These are phyloP conservation scores for Trichomycterus rosablanca DNA, from an alignment of 2,113 vertebrate genomes.

Conservation along the genomic window DNA sequence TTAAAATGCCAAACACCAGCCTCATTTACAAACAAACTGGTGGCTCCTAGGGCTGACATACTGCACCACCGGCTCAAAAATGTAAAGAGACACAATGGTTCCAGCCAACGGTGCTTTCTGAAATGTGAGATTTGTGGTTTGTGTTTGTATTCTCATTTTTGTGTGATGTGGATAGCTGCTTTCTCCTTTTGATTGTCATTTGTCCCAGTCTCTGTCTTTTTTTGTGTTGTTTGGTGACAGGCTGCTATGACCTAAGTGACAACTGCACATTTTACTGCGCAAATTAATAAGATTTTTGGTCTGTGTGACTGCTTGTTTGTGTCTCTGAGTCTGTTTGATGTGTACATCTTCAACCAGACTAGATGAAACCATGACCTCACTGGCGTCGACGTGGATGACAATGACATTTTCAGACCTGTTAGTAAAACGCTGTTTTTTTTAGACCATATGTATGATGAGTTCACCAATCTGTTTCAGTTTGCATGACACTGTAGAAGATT, in stretches of 20 bases:
- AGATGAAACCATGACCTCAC: slow-evolving; percentile 58
- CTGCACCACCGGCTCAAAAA: neutral
- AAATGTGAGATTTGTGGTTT: neutral
- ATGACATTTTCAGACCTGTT: slow-evolving; percentile 61
- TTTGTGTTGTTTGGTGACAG: slow-evolving; percentile 10
- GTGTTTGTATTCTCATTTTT: slow-evolving; percentile 20
- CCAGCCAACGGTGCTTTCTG: slow-evolving; percentile 1
- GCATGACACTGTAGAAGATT: slow-evolving; percentile 29
- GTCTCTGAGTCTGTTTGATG: slow-evolving; percentile 48
- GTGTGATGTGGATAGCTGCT: slow-evolving; percentile 20
- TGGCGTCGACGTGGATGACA: slow-evolving; percentile 52
- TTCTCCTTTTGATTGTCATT: slow-evolving; percentile 19
- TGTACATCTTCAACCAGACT: slow-evolving; percentile 41
- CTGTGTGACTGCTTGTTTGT: too few relatives aligned
- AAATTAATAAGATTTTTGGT: too few relatives aligned
- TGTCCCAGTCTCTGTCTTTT: slow-evolving; percentile 13
- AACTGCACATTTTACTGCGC: slow-evolving; percentile 10
- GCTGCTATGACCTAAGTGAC: slow-evolving; percentile 28
- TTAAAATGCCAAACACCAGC: neutral
- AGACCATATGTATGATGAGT: slow-evolving; percentile 54
- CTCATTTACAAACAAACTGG: slow-evolving; percentile 1
- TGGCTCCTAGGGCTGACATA: neutral
- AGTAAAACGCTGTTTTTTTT: slow-evolving; percentile 60
- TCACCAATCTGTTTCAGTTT: slow-evolving; percentile 54
- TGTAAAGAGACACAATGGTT: neutral